Base-by-base conservation (phyloP, 23 tunicate species). In the Diplosoma virens region DNA sequence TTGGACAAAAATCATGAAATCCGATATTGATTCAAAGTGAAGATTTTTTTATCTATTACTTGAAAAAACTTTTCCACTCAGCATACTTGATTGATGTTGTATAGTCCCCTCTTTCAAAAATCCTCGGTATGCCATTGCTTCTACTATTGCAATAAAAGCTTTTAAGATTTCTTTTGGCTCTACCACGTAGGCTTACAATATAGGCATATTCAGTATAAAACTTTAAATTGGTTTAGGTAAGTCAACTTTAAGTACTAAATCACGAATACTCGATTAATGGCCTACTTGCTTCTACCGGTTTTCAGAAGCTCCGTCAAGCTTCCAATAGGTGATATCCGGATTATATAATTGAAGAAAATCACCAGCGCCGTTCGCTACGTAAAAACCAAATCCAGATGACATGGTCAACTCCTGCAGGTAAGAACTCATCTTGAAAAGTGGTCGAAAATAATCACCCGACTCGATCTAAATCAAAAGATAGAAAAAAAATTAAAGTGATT, bases 311-410 rank as follows among this genome's bases (percentile, higher is more conserved):
- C 7, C 2, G 4, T 61, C 18, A 6, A 6, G 0, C 27, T 73
- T 63, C 86, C 91, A 85, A 33, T 79, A 66, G 18, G 80, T 72
- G 14, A 87, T 35, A 1, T 66, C 78, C 7, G 95, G 95, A 27
- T 69, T 81, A 35, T 87, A 77, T 35, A 87, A 48, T 25, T 75
- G 68, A 28, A 87, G 58, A 23, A 58, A 54, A 16, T 87, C 86
- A 16, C 87, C 82, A 23, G 58, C 26, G 21, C 95, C 87, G 47
- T 81, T 81, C n/a, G 66, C 60, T 0, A 59, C 83, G 79, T 87
- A 87, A 29, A 87, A 75, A 45, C 67, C 69, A 29, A 87, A 87
- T 37, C 95, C 95, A 2, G 77, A 37, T 0, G 95, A 87, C 47
- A 83, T 30, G 6, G 95, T 87, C 50, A 70, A 28, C 1, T 67